phyloP scores from a whole-genome alignment of 2,888 invertebrate species.

The Drosophila infuscata region DNA sequence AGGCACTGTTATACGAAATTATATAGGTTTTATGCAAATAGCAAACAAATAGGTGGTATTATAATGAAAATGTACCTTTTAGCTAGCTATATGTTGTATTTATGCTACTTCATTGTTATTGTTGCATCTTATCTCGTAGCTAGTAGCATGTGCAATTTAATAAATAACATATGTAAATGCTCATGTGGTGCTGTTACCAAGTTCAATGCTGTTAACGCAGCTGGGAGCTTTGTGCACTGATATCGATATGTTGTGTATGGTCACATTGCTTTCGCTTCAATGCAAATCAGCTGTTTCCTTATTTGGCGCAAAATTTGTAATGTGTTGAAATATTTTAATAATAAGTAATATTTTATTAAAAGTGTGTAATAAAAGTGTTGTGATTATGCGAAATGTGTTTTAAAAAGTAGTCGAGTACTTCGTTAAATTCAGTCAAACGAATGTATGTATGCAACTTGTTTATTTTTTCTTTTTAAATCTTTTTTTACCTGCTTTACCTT shows the following conservation, averaged over 20 bases:
- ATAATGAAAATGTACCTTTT: background rate
- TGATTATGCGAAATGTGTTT: background rate
- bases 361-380: background rate
- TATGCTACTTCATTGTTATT: background rate
- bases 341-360: background rate
- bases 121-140: background rate
- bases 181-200: background rate
- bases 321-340: background rate
- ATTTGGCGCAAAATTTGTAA: conserved; percentile 26
- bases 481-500: background rate
- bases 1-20: background rate
- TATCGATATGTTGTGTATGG: conserved; percentile 36
- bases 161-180: background rate
- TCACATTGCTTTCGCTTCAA: conserved; percentile 11
- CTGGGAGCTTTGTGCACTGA: background rate
- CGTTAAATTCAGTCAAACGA: background rate
- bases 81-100: background rate
- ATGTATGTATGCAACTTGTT: background rate
- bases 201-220: conserved; percentile 14
- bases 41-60: no score
- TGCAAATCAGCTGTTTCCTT: conserved; percentile 20
- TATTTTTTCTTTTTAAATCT: background rate
- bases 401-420: background rate
- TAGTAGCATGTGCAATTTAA: background rate
- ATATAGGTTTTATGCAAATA: background rate